Conservation (phyloP, 2,113 vertebrate genomes). For the Mugil cephalus region DNA sequence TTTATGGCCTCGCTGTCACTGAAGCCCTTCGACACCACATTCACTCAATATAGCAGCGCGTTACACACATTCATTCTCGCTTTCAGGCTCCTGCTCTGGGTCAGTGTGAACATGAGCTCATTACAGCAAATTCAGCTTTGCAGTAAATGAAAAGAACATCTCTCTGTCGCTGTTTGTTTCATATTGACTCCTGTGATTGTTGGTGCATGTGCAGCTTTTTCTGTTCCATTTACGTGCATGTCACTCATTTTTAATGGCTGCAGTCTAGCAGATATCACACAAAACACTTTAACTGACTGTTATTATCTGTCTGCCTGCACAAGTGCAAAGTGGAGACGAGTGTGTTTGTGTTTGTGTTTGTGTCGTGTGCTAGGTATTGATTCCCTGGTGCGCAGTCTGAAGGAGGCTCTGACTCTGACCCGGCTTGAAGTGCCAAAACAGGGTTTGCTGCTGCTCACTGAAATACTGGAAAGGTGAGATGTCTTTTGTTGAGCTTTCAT, state of each 20-base stretch:
- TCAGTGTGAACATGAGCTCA: conserved; percentile 24
- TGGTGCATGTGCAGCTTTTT: background rate
- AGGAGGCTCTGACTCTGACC: conserved; percentile 83
- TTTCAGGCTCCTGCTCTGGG: conserved; percentile 18
- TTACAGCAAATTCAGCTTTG: conserved; percentile 33
- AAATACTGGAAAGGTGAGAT: conserved; percentile 92
- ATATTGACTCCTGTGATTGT: conserved; percentile 7
- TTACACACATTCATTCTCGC: conserved; percentile 3
- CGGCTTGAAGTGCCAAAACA: conserved; percentile 90
- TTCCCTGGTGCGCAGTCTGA: conserved; percentile 91
- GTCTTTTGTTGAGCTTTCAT: background rate
- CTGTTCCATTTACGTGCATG: conserved; percentile 23
- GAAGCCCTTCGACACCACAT: background rate
- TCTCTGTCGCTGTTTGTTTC: conserved; percentile 1
- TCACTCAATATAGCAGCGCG: conserved; percentile 37
- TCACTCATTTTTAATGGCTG: conserved; percentile 16
- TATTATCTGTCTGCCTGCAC: background rate
- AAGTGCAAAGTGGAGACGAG: conserved; percentile 8
- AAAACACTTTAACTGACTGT: conserved; percentile 10
- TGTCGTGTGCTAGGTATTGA: conserved; percentile 88
- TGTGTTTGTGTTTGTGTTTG: conserved; percentile 26
- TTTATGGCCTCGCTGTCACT: background rate
- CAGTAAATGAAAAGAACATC: conserved; percentile 53
- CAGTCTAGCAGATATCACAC: background rate
- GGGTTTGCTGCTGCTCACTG: conserved; percentile 90